Conservation (phyloP, 2,888 invertebrate genomes). For the Itoplectis maculator region DNA sequence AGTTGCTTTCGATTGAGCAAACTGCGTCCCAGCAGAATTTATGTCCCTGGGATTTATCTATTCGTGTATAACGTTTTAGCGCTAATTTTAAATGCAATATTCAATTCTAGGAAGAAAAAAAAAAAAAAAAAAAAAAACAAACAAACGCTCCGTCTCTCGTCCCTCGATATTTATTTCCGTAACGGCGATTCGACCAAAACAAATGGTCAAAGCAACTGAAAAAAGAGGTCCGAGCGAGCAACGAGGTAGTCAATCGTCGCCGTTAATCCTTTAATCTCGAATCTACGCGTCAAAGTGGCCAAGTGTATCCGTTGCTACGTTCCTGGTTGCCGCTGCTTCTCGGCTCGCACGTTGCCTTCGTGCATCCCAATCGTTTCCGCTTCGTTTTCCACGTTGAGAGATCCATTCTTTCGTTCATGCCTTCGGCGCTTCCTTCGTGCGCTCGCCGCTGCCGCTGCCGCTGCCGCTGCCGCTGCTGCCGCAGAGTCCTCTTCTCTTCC, state of each 20-base stretch:
- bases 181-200: too few relatives aligned
- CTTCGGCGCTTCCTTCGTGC: slow-evolving; percentile 32
- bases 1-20: not conserved
- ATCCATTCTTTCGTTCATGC: slow-evolving; percentile 43
- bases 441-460: too few relatives aligned
- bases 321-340: not conserved
- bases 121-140: not conserved
- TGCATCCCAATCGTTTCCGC: slow-evolving; percentile 56
- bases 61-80: too few relatives aligned
- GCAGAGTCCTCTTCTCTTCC: slow-evolving; percentile 25
- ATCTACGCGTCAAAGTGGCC: slow-evolving; percentile 1
- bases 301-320: slow-evolving; percentile 5
- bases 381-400: slow-evolving; percentile 52
- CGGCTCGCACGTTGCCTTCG: slow-evolving; percentile 58
- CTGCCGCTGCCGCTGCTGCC: too few relatives aligned
- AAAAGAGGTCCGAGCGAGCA: too few relatives aligned
- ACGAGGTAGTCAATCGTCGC: too few relatives aligned
- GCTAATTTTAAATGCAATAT: too few relatives aligned
- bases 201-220: not conserved
- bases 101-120: not conserved
- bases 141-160: not conserved
- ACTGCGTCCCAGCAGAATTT: not conserved
- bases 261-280: not conserved
- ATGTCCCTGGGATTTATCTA: too few relatives aligned
- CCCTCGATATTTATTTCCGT: not conserved